Base-by-base conservation (phyloP, 2,888 invertebrate genomes). In the Timandra comae region DNA sequence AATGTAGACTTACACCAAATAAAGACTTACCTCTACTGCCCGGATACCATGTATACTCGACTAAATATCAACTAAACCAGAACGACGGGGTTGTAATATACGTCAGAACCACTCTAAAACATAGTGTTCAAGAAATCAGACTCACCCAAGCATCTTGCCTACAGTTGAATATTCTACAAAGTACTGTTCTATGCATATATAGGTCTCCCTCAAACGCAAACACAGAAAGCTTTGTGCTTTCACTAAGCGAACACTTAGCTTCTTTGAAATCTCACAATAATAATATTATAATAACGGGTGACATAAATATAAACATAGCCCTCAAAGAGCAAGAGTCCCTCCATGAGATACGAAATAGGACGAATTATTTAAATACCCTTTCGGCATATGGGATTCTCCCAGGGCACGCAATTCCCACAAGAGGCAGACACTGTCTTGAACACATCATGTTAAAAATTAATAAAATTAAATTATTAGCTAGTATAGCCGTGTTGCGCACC, bases 261-360 rank as follows among this genome's bases (percentile, higher is more conserved):
- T 28, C 29, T 2, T 1, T 51, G 19, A 31, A 10, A 10, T 20
- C 28, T 7, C 4, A 32, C 1, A 8, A 22, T 6, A 42, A 37
- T 22, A 46, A 37, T 33, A 41, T 49, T 13, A 38, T 46, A 19
- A 30, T 54, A 7, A 29, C 36, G 3, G 54, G 50, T 3, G 49
- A 52, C 26, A 48, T 52, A 13, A 54, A 52, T 29, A 51, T 55
- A 5, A 48, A 52, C 22, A 24, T 52, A 19, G 38, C 22, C 16
- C 25, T 24, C 3, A 39, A 39, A 22, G 2, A 9, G 5, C 19
- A 10, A 5, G 44, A 49, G 12, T 8, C 27, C 8, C 21, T 41
- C 1, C 12, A 46, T 7, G 48, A 53, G 12, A 25, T 8, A 0
- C 30, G 16, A 3, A 52, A 52, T 20, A 41, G 43, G 24, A 1